Base-by-base conservation (phyloP, 1,140 invertebrate genomes). In the Zaprionus lachaisei region DNA sequence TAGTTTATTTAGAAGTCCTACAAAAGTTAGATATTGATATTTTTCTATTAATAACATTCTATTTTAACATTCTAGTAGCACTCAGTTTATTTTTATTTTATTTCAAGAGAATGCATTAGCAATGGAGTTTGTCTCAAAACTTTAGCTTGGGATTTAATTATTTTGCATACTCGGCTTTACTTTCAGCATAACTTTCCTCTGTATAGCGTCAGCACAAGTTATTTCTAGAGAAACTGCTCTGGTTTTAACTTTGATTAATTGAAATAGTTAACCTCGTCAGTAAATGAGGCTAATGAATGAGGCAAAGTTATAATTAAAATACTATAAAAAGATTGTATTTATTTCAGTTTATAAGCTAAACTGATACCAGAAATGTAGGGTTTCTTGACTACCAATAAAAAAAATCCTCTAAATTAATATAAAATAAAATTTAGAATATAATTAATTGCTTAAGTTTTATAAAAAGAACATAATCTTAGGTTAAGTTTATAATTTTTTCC, bases 181-280 rank as follows among this genome's bases (percentile, higher is more conserved):
- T 41, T 41, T 5, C 38, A 15, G 12, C 14, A n/a, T 41, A 15
- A 41, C 5, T 15, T 41, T 41, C 5, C 5, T 15, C 14, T 12
- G 15, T 15, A 41, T 9, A 28, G 7, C 7, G 38, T 3, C 17
- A 47, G 28, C n/a, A 14, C 11, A 51, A 24, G 17, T 24, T 51
- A 51, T 24, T 51, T 24, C 1, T 26, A 84, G 73, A 71, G 65
- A 64, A 12, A 20, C 22, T 17, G 17, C 41, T 47, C n/a, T 9
- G 41, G n/a, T 6, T 15, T 41, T 7, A 7, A 41, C 41, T 47
- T 47, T 44, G 41, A 17, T 44, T 47, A 17, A 17, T 17, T 47
- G 3, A 47, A 24, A 12, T 51, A 14, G 9, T 51, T 24, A 24
- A 22, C 9, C 11, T 22, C 47, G 12, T 51, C 9, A 12, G 7